Base-by-base conservation (phyloP, 2,888 invertebrate species). In the Hirtodrosophila alboralis region DNA sequence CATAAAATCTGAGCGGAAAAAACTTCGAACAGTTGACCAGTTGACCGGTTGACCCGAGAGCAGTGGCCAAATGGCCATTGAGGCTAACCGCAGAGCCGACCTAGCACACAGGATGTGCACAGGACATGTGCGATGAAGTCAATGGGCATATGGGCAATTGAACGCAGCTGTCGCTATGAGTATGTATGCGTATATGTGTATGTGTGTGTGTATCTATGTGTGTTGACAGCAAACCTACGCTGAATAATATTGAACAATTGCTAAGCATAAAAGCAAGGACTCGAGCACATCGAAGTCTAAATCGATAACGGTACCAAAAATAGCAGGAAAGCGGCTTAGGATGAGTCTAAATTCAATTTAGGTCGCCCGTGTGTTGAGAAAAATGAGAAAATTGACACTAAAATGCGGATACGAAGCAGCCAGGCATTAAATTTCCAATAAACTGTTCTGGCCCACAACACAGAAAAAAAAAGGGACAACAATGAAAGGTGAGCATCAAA, bases 111-210 rank as follows among this genome's bases (percentile, higher is more conserved):
- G 49, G 8, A 59, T 14, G 33, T 21, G 41, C 14, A 48, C 36
- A 47, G 43, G 37, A 44, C 54, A 41, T 58, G 51, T 77, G 73
- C 45, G 61, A 57, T 44, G 45, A 68, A 79, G 77, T 83, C 83
- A 83, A 75, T 83, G 72, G 79, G 51, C 60, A 62, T 60, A 70
- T 69, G 76, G 70, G 57, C 71, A 75, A 85, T 85, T 85, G 80
- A 62, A 51, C 84, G 72, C 85, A 85, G 78, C 76, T 85, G 85
- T 68, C 64, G 53, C 64, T 28, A 48, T 9, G 16, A 16, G 27
- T 45, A 53, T 36, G 51, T 56, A 59, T 33, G 27, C 21, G 33
- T 5, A 13, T 28, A 6, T 40, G 31, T 9, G 14, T 9, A 8
- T 21, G 33, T 0, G 26, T 26, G 37, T 36, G 38, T 21, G 62